A percentile compares a stretch with the other conserved stretches of the same genome.
Conservation (phyloP, 2,888 invertebrate species). For the Tyria jacobaeae region DNA sequence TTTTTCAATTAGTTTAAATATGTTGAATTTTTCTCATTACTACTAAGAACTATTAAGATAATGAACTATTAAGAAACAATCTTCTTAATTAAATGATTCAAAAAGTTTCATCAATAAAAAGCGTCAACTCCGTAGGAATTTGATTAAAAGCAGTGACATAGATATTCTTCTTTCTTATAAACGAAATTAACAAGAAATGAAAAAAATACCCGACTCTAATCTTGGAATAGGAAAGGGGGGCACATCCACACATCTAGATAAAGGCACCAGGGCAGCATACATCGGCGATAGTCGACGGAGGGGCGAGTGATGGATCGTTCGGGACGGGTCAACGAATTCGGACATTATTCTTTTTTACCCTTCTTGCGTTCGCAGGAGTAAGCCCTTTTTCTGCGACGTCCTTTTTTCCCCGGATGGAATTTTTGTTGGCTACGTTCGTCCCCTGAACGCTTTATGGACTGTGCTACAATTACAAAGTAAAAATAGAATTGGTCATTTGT, state of each 20-base stretch:
- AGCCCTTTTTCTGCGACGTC: constrained; percentile 85
- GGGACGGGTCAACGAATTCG: constrained; percentile 88
- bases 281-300: constrained; percentile 79
- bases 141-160: constrained; percentile 32
- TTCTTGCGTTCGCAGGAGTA: constrained; percentile 86
- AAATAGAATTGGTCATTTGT: constrained; percentile 82
- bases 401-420: constrained; percentile 80
- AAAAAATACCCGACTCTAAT: constrained; percentile 73
- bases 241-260: constrained; percentile 80
- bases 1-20: too few species aligned
- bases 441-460: constrained; percentile 81
- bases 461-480: constrained; percentile 85
- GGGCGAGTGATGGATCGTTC: constrained; percentile 86
- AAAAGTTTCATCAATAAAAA: constrained; percentile 27
- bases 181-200: constrained; percentile 61
- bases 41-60: too few species aligned
- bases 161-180: constrained; percentile 47
- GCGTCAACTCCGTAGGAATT: background rate
- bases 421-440: constrained; percentile 71
- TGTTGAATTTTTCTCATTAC: too few species aligned
- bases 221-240: constrained; percentile 71
- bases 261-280: constrained; percentile 66
- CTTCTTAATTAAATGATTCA: constrained; percentile 12
- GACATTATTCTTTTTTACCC: constrained; percentile 88
- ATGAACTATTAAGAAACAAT: too few species aligned